A percentile compares a stretch with the other conserved stretches of the same genome.
Evolutionary conservation across 92 coral and sea anemone species (phyloP).

Genomic region (Palythoa grandiflora): DNA sequence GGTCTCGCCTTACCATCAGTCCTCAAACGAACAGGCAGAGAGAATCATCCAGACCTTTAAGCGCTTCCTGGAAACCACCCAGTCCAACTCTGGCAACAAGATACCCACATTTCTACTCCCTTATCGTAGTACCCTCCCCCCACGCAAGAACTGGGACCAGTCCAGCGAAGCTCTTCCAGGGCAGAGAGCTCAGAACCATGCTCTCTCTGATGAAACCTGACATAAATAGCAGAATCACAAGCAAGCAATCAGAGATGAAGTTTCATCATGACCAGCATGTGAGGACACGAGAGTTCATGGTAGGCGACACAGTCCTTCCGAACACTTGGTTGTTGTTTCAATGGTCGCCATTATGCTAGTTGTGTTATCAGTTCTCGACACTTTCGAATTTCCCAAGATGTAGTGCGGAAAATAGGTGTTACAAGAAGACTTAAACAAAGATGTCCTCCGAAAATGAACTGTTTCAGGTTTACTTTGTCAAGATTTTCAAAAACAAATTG

Average conservation of each 20-base stretch:
- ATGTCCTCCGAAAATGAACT: too few species aligned
- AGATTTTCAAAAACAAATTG: too few species aligned
- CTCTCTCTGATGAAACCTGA: slow-evolving; percentile 41
- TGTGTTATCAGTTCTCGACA: too few species aligned
- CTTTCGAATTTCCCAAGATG: too few species aligned
- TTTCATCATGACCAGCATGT: background rate
- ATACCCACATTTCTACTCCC: slow-evolving; percentile 16
- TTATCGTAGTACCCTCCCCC: slow-evolving; percentile 34
- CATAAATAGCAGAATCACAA: background rate
- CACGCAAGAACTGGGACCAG: slow-evolving; percentile 30
- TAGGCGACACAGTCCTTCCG: background rate
- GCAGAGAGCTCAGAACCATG: slow-evolving; percentile 5
- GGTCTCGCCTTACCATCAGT: background rate
- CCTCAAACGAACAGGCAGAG: background rate
- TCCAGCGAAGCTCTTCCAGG: slow-evolving; percentile 12
- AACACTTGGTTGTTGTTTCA: too few species aligned
- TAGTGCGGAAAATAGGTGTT: too few species aligned
- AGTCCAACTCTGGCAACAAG: background rate
- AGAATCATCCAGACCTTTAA: background rate
- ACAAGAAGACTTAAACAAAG: too few species aligned
- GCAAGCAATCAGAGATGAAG: slow-evolving; percentile 3
- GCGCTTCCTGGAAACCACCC: background rate
- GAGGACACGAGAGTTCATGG: background rate
- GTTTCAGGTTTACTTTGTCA: too few species aligned
- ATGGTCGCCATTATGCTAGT: too few species aligned